phyloP scores from a whole-genome alignment of 2,113 vertebrate species.

The Dromiciops gliroides region DNA sequence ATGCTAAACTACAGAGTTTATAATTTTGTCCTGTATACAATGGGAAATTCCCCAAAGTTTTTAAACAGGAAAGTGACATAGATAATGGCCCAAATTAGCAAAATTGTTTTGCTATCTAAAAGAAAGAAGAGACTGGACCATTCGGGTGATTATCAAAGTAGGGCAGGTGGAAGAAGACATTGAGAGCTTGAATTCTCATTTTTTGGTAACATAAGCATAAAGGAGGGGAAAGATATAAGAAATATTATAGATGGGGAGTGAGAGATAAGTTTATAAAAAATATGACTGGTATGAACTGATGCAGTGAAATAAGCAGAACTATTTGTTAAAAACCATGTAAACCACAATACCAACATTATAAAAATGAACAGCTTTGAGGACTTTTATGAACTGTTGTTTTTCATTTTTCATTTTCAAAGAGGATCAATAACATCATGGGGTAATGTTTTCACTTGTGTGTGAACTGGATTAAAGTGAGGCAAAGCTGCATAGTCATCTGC shows the following conservation, averaged over 20 bases:
- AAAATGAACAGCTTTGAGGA: too few species aligned
- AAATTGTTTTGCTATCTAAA: neutral
- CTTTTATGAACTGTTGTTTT: too few species aligned
- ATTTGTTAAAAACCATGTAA: too few species aligned
- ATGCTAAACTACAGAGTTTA: neutral
- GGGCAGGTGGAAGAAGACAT: neutral
- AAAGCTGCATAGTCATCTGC: too few species aligned
- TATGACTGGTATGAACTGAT: too few species aligned
- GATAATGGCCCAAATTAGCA: neutral
- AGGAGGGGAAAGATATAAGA: neutral
- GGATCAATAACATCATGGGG: too few species aligned
- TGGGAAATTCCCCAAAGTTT: neutral
- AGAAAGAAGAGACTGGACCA: neutral
- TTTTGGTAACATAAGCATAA: neutral
- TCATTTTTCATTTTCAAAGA: too few species aligned
- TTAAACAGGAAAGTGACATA: neutral
- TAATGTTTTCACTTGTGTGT: too few species aligned
- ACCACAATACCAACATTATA: too few species aligned
- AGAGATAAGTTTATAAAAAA: neutral
- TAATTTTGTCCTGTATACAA: neutral
- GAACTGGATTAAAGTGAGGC: too few species aligned
- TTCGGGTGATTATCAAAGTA: neutral
- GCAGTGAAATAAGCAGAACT: too few species aligned
- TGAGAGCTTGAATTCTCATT: neutral
- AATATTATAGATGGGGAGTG: neutral